Evolutionary conservation across 1,140 invertebrate genomes (phyloP).

Genomic region (Penaeus indicus): DNA sequence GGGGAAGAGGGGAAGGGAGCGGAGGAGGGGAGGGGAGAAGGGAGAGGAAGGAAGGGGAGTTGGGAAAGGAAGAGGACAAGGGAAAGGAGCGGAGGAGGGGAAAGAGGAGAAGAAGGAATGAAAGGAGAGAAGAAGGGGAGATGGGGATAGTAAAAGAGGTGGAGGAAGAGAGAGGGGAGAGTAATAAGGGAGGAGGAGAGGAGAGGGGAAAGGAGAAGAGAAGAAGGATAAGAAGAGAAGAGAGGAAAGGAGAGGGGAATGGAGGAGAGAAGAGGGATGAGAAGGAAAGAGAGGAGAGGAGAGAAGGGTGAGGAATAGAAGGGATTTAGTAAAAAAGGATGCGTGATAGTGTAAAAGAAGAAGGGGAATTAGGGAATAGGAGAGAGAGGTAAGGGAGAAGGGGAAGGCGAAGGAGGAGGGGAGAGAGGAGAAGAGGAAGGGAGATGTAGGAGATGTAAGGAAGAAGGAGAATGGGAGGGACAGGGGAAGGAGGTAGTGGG

Average conservation of each 20-base stretch:
- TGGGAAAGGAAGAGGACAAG: neutral
- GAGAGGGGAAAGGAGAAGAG: neutral
- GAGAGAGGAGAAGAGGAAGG: too few relatives aligned
- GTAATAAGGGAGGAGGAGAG: neutral
- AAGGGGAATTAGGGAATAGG: too few relatives aligned
- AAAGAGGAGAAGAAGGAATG: neutral
- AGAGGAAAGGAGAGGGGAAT: neutral
- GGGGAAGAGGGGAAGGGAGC: neutral
- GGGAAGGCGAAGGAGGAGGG: too few relatives aligned
- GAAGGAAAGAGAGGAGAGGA: neutral
- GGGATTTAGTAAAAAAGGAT: neutral
- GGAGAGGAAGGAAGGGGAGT: neutral
- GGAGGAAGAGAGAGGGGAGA: neutral
- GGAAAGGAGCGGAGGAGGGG: neutral
- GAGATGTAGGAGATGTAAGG: too few relatives aligned
- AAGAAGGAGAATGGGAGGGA: too few relatives aligned
- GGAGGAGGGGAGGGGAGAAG: neutral
- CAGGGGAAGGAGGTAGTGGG: too few relatives aligned
- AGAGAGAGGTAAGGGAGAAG: too few relatives aligned
- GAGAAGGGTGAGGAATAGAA: neutral
- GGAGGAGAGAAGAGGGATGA: neutral
- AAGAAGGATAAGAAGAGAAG: neutral
- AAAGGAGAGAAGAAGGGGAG: neutral
- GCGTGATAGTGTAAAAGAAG: constrained; percentile 10
- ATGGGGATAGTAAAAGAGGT: neutral